Conservation (phyloP, 2,888 invertebrate genomes). For the Sphinx pinastri region DNA sequence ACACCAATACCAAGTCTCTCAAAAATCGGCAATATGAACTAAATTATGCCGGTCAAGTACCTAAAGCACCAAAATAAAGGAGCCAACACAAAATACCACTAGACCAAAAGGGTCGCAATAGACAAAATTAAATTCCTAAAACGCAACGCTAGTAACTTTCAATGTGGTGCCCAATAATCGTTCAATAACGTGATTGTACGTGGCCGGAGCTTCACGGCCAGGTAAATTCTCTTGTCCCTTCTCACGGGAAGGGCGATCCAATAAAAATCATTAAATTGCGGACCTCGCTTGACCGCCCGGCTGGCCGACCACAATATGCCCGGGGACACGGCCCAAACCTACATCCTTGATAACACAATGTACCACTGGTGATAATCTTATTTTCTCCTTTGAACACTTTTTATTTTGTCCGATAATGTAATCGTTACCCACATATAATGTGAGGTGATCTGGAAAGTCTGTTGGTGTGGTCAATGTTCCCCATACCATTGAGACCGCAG, state of each 20-base stretch:
- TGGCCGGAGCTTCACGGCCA: slow-evolving; percentile 54
- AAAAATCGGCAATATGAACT: no score
- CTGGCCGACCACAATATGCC: slow-evolving; percentile 60
- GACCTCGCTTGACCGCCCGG: slow-evolving; percentile 56
- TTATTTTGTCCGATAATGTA: background rate
- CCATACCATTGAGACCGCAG: no score
- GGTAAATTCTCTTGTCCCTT: slow-evolving; percentile 68
- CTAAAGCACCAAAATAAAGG: background rate
- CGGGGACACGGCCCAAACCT: slow-evolving; percentile 50
- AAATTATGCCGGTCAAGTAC: background rate
- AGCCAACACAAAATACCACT: background rate
- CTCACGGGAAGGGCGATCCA: slow-evolving; percentile 59
- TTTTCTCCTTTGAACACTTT: slow-evolving; percentile 13
- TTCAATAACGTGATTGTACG: slow-evolving; percentile 69
- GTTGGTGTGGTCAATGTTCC: no score
- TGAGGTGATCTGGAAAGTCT: no score
- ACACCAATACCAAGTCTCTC: no score
- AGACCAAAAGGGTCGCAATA: slow-evolving; percentile 30
- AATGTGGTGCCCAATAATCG: slow-evolving; percentile 68
- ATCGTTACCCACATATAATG: background rate
- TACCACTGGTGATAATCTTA: slow-evolving; percentile 26
- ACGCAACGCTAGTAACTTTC: slow-evolving; percentile 54
- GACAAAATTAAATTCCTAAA: slow-evolving; percentile 54
- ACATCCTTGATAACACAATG: slow-evolving; percentile 51
- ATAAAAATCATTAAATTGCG: slow-evolving; percentile 77